These are phyloP conservation scores for Malthinus flaveolus DNA, from an alignment of 2,888 invertebrate species.

Conservation along the genomic window DNA sequence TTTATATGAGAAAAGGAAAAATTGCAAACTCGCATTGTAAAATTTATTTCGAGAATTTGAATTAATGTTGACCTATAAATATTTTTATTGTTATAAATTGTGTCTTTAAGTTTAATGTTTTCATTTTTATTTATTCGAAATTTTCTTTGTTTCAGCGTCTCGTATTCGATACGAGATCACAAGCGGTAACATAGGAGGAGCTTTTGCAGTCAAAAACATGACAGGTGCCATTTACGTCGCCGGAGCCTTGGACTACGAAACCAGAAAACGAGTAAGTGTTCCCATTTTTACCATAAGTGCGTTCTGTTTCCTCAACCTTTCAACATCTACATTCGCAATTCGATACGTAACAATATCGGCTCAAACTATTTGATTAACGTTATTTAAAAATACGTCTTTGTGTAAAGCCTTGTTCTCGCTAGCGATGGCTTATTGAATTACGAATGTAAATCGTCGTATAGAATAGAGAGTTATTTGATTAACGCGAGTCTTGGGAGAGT, in stretches of 20 bases:
- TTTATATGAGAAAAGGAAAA: no score
- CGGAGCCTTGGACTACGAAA: constrained; percentile 95
- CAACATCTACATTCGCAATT: constrained; percentile 25
- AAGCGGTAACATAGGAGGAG: constrained; percentile 98
- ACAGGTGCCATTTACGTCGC: constrained; percentile 98
- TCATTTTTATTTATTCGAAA: background rate
- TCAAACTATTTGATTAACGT: constrained; percentile 16
- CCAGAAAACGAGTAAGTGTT: constrained; percentile 86
- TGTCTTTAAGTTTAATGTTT: background rate
- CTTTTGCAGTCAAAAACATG: constrained; percentile 97
- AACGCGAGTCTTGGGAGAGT: constrained; percentile 29
- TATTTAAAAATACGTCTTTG: constrained; percentile 19
- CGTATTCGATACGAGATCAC: constrained; percentile 99
- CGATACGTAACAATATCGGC: constrained; percentile 6
- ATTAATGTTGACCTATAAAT: background rate
- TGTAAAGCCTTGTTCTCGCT: constrained; percentile 32
- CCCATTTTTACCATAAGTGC: no score
- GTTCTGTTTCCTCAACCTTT: constrained; percentile 17
- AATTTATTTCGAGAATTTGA: background rate
- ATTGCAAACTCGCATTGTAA: no score
- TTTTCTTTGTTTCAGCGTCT: constrained; percentile 72
- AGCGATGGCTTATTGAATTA: constrained; percentile 34
- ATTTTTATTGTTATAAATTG: background rate
- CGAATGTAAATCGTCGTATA: constrained; percentile 31
- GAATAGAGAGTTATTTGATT: constrained; percentile 31